Evolutionary conservation across 1,140 invertebrate species (phyloP), one percentile per base, ranked within the genome.

Genomic region (Adelges cooleyi): DNA sequence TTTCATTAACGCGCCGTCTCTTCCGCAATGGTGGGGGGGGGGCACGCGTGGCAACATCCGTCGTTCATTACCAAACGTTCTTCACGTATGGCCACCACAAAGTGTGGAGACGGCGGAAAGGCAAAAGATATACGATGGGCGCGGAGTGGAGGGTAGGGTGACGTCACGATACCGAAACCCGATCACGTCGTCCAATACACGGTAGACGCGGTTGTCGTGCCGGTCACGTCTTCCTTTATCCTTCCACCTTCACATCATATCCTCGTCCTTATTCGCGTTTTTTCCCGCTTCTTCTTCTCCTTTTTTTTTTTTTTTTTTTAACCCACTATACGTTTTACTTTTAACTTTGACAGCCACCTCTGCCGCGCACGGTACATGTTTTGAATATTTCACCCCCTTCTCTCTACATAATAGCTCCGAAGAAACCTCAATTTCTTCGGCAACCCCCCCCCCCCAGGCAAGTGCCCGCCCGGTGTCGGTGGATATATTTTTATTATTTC

Each of bases 201-300:
- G n/a, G 25, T 42, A 11, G n/a, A 23, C 29, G 42, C 38, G 56
- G 56, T 62, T 62, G 56, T 62, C 56, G 56, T 62, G 56, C 56
- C 56, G 56, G 56, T 62, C 56, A 62, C 56, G 56, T 62, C 54
- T 59, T 59, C 54, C 54, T 59, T 62, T 33, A 62, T 46, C 54
- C n/a, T 2, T 50, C 48, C 11, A 2, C 42, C 25, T 6, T 10
- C 20, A 10, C 42, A 1, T 4, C 10, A 4, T 15, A 2, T 10
- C 1, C 2, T 23, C 1, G 27, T 13, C 44, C 8, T 8, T 23
- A 13, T 2, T 38, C 22, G 23, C 22, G n/a, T 18, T 5, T 18
- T 17, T 20, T 53, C 17, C 33, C 51, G 11, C 38, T 38, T 33
- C n/a, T n/a, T n/a, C n/a, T n/a, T n/a, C 13, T 33, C 40, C 53